Conservation (phyloP, 2,113 vertebrate genomes). For the Corythoichthys haematopterus region DNA sequence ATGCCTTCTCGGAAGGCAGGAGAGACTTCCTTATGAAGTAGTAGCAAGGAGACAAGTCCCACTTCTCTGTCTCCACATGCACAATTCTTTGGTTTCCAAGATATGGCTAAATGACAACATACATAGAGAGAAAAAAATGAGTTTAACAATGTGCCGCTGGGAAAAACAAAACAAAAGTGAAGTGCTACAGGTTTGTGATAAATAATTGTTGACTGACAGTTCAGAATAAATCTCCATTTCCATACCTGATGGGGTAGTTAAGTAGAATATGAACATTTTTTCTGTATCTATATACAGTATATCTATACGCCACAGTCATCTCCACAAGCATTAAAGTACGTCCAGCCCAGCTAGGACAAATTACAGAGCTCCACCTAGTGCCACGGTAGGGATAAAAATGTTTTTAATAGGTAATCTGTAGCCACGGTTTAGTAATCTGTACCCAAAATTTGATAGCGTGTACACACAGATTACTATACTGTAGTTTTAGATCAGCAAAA, state of each 20-base stretch:
- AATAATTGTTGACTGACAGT: slow-evolving; percentile 50
- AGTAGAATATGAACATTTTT: slow-evolving; percentile 42
- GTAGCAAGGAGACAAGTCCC: slow-evolving; percentile 69
- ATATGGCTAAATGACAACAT: slow-evolving; percentile 59
- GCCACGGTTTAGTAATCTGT: too few species aligned
- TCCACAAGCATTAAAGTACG: slow-evolving; percentile 36
- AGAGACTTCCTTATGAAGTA: slow-evolving; percentile 98
- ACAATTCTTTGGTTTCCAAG: slow-evolving; percentile 62
- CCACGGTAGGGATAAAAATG: too few species aligned
- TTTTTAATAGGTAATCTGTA: too few species aligned
- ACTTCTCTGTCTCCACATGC: slow-evolving; percentile 59
- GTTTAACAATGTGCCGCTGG: slow-evolving; percentile 59
- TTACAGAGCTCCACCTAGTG: too few species aligned
- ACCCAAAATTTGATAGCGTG: too few species aligned
- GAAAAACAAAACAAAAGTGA: slow-evolving; percentile 43
- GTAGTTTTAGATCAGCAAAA: too few species aligned
- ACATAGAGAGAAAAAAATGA: slow-evolving; percentile 47
- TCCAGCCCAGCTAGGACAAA: slow-evolving; percentile 76
- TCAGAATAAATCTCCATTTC: slow-evolving; percentile 53
- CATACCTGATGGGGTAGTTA: slow-evolving; percentile 68
- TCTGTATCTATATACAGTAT: slow-evolving; percentile 65
- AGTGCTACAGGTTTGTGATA: slow-evolving; percentile 63
- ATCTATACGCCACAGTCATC: slow-evolving; percentile 46
- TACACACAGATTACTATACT: too few species aligned
- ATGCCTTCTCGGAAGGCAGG: slow-evolving; percentile 90